Percentiles rank a stretch among this genome's conserved stretches.
These are phyloP conservation scores for Apis mellifera DNA, from an alignment of 1,140 invertebrate species.

Conservation along the genomic window DNA sequence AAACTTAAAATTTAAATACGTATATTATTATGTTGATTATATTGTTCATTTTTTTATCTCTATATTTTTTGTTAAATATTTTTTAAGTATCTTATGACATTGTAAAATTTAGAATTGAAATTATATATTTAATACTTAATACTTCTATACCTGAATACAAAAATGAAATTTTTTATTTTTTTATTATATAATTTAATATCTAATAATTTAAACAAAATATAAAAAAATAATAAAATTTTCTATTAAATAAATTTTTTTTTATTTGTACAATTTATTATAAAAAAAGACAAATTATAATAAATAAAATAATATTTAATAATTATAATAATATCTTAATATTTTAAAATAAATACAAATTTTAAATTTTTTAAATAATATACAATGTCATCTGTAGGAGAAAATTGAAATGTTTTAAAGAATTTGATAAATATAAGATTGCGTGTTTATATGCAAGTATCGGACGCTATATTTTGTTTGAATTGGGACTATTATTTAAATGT, in stretches of 20 bases:
- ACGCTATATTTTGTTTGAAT: slow-evolving; percentile 15
- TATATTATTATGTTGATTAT: not conserved
- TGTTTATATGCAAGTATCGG: not conserved
- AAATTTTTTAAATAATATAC: slow-evolving; percentile 5
- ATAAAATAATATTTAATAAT: not conserved
- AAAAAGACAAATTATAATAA: not conserved
- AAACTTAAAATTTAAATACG: not conserved
- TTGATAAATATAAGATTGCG: not conserved
- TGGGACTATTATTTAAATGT: slow-evolving; percentile 6
- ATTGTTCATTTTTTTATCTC: not conserved
- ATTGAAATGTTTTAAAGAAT: not conserved
- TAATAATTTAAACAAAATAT: not conserved
- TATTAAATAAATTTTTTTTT: not conserved
- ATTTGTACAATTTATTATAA: not conserved
- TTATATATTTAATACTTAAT: not conserved
- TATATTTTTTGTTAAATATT: not conserved
- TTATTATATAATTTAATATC: too few relatives aligned
- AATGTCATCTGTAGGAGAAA: slow-evolving; percentile 38
- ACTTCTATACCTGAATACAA: not conserved
- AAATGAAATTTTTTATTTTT: not conserved
- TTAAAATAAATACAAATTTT: not conserved
- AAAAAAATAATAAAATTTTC: not conserved
- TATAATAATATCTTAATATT: not conserved
- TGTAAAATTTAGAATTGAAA: not conserved
- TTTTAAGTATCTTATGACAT: slow-evolving; percentile 29